Base-by-base conservation (phyloP, 2,113 vertebrate genomes). In the Haplochromis burtoni region DNA sequence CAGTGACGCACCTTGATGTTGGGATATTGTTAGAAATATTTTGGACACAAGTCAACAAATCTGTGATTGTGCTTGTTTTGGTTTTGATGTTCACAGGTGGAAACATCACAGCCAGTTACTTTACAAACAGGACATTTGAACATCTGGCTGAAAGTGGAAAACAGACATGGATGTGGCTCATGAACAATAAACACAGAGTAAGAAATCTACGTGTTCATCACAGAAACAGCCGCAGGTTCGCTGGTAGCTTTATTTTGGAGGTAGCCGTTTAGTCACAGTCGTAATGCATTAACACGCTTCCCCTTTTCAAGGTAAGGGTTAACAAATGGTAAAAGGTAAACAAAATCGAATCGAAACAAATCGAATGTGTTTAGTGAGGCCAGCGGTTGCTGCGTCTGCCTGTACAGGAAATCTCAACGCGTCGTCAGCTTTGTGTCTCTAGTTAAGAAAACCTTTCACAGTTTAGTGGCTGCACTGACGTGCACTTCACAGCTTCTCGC, bases 361-460 rank as follows among this genome's bases (percentile, higher is more conserved):
- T 13, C 6, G 7, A 26, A 57, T 26, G 21, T 26, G 54, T 21
- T 26, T 7, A 57, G 54, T 57, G 12, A 57, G 0, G 10, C 21
- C n/a, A 26, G 12, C 0, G n/a, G 63, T 1, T 66, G 33, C 6
- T n/a, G 31, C 17, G 17, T 38, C 61, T 13, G 1, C 4, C 38
- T 40, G 21, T 4, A 24, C 19, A 21, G 13, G 45, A 31, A 47
- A 76, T 0, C 16, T 76, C 71, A 76, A 45, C 0, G 6, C 7
- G 14, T 29, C 17, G 17, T n/a, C 61, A 35, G 31, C 4, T 66
- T 66, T 66, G 31, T 63, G 29, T 63, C 16, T 63, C 59, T 31
- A 17, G 29, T 33, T 33, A 35, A 7, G 8, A 40, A 24, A 66
- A 12, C 21, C 61, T n/a, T 66, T 35, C 31, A 63, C 16, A 66